phyloP scores from a whole-genome alignment of 2,888 invertebrate species.

The Psylliodes chrysocephalus region DNA sequence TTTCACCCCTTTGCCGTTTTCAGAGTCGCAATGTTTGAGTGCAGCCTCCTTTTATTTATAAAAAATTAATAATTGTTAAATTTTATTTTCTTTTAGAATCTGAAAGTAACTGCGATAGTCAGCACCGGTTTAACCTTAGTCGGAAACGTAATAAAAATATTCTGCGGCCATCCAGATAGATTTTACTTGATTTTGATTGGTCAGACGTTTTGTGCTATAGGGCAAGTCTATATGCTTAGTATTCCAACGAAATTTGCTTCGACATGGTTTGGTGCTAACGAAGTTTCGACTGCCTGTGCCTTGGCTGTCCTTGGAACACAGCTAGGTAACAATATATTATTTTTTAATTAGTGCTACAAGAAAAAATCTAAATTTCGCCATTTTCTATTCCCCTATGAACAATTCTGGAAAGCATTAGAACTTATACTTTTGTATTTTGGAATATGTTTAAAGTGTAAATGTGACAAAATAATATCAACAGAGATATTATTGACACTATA shows the following conservation, averaged over 20 bases:
- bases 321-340: slow-evolving; percentile 66
- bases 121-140: slow-evolving; percentile 69
- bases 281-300: slow-evolving; percentile 93
- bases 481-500: too few species aligned
- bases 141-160: slow-evolving; percentile 72
- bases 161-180: slow-evolving; percentile 69
- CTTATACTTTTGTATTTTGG: too few species aligned
- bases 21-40: too few species aligned
- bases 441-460: too few species aligned
- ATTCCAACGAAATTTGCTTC: slow-evolving; percentile 76
- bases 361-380: too few species aligned
- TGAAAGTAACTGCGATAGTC: slow-evolving; percentile 66
- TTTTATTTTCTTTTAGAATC: slow-evolving; percentile 65
- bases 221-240: slow-evolving; percentile 74
- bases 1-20: too few species aligned
- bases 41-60: too few species aligned
- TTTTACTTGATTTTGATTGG: slow-evolving; percentile 72
- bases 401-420: too few species aligned
- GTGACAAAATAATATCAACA: too few species aligned
- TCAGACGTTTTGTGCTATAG: slow-evolving; percentile 68
- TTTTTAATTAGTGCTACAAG: too few species aligned
- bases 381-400: too few species aligned
- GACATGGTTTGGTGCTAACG: slow-evolving; percentile 89
- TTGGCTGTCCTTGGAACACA: slow-evolving; percentile 98
- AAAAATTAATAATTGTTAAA: too few species aligned